Percentiles rank a stretch among this genome's conserved stretches.
Evolutionary conservation across 2,888 invertebrate species (phyloP).

Genomic region (Galeruca laticollis): DNA sequence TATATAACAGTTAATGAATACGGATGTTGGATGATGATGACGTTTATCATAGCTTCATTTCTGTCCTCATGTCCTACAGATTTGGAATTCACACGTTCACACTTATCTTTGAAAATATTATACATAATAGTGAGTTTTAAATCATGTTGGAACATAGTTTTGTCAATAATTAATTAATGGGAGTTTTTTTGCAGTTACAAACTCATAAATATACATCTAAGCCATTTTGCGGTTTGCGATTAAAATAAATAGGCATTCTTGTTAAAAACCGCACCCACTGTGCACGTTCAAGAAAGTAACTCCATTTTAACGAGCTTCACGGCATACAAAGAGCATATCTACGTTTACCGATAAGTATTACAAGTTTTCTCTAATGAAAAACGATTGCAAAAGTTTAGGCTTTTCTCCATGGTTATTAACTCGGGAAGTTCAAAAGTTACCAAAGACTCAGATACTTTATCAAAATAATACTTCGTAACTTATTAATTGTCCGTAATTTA

Average conservation of each 20-base stretch:
- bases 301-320: not conserved
- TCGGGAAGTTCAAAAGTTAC: conserved; percentile 55
- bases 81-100: too few relatives aligned
- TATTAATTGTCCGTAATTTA: conserved; percentile 61
- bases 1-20: too few relatives aligned
- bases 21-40: too few relatives aligned
- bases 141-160: too few relatives aligned
- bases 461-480: conserved; percentile 63
- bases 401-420: conserved; percentile 36
- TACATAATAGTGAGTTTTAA: too few relatives aligned
- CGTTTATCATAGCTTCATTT: too few relatives aligned
- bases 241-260: not conserved
- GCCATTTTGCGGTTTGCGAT: too few relatives aligned
- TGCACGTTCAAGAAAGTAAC: not conserved
- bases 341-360: conserved; percentile 38
- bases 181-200: too few relatives aligned
- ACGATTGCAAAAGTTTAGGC: conserved; percentile 60
- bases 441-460: conserved; percentile 58
- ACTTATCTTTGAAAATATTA: too few relatives aligned
- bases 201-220: too few relatives aligned
- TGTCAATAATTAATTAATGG: too few relatives aligned
- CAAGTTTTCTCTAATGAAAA: conserved; percentile 58
- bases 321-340: conserved; percentile 34
- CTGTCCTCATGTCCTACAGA: too few relatives aligned
- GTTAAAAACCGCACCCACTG: not conserved